phyloP scores from a whole-genome alignment of 1,140 invertebrate species.

The Lasaia peninsularis region DNA sequence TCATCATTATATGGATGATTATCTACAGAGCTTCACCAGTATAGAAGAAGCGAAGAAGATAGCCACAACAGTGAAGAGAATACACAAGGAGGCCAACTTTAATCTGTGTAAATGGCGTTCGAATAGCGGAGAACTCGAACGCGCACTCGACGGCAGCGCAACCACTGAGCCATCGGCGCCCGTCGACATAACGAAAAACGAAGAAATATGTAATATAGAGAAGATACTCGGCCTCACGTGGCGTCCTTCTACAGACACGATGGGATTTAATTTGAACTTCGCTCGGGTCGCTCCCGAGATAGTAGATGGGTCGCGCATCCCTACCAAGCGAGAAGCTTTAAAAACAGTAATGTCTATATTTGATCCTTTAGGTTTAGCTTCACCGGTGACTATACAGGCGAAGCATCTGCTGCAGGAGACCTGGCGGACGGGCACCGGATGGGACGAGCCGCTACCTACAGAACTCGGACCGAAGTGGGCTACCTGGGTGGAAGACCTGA shows the following conservation, averaged over 20 bases:
- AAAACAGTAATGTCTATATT: constrained; percentile 27
- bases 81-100: too few relatives aligned
- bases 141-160: too few relatives aligned
- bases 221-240: too few relatives aligned
- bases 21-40: constrained; percentile 39
- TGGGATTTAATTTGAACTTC: constrained; percentile 14
- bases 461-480: constrained; percentile 8
- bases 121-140: too few relatives aligned
- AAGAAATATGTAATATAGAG: too few relatives aligned
- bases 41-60: too few relatives aligned
- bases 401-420: constrained; percentile 39
- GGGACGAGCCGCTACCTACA: constrained; percentile 39
- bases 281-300: background rate
- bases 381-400: constrained; percentile 9
- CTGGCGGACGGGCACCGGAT: constrained; percentile 40
- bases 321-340: constrained; percentile 22
- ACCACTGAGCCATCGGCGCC: too few relatives aligned
- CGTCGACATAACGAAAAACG: too few relatives aligned
- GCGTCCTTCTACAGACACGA: background rate
- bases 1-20: constrained; percentile 52
- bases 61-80: too few relatives aligned
- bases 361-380: constrained; percentile 25
- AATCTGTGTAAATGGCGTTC: too few relatives aligned
- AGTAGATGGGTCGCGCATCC: background rate
- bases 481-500: constrained; percentile 10